Percentiles rank a stretch among this genome's conserved stretches.
These are phyloP conservation scores for Xylota segnis DNA, from an alignment of 2,888 invertebrate genomes.

Conservation along the genomic window DNA sequence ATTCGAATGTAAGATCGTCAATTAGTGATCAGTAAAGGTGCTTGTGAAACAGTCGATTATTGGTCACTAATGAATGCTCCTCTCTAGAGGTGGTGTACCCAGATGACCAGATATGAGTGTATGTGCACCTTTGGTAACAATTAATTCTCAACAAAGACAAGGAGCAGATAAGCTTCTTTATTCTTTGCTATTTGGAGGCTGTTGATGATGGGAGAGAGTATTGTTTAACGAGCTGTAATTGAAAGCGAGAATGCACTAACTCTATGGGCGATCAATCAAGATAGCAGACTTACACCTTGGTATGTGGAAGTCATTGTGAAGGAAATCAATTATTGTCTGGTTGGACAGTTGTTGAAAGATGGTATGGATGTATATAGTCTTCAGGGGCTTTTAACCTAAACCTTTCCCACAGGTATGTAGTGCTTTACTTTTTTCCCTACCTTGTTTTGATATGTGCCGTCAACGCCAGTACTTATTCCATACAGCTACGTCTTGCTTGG, in stretches of 20 bases:
- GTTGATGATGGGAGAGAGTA: slow-evolving; percentile 47
- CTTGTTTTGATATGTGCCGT: no score
- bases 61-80: slow-evolving; percentile 71
- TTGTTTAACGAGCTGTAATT: slow-evolving; percentile 70
- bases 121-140: slow-evolving; percentile 58
- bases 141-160: slow-evolving; percentile 58
- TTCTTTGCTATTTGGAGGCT: slow-evolving; percentile 12
- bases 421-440: no score
- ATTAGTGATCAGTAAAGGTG: slow-evolving; percentile 68
- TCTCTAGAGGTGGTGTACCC: not conserved
- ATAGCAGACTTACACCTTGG: slow-evolving; percentile 37
- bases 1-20: slow-evolving; percentile 45
- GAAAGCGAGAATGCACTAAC: slow-evolving; percentile 49
- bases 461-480: no score
- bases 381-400: no score
- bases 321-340: slow-evolving; percentile 5
- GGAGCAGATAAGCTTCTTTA: slow-evolving; percentile 29
- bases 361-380: no score
- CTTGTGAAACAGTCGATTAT: slow-evolving; percentile 67
- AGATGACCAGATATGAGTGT: not conserved
- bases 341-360: no score
- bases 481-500: no score
- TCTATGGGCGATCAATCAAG: slow-evolving; percentile 59
- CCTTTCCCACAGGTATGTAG: no score
- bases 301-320: slow-evolving; percentile 29